A percentile compares a stretch with the other conserved stretches of the same genome.
These are phyloP conservation scores for Apodemia duryi DNA, from an alignment of 2,888 invertebrate species.

Conservation along the genomic window DNA sequence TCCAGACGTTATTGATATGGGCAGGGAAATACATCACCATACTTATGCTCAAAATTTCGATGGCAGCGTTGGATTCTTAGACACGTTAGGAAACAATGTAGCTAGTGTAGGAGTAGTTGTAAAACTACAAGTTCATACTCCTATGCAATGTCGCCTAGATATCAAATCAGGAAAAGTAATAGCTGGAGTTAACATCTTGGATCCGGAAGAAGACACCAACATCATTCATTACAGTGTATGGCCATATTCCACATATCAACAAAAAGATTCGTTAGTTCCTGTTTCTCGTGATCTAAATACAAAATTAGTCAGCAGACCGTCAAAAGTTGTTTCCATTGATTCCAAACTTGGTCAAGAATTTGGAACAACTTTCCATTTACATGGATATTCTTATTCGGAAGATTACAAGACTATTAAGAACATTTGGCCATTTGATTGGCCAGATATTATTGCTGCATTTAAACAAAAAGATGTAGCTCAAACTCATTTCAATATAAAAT, in stretches of 20 bases:
- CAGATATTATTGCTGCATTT: conserved; percentile 44
- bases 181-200: conserved; percentile 67
- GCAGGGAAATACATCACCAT: conserved; percentile 63
- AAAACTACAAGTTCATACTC: conserved; percentile 79
- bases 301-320: conserved; percentile 56
- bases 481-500: conserved; percentile 70
- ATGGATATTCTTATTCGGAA: conserved; percentile 72
- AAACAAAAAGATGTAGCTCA: conserved; percentile 61
- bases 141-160: conserved; percentile 72
- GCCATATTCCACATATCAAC: conserved; percentile 81
- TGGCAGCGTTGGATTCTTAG: conserved; percentile 82
- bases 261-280: conserved; percentile 76
- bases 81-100: conserved; percentile 80
- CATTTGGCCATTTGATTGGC: conserved; percentile 43
- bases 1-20: conserved; percentile 41
- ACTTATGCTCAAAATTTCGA: conserved; percentile 77
- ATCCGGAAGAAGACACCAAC: conserved; percentile 68
- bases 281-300: conserved; percentile 65
- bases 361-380: conserved; percentile 75
- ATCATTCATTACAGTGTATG: conserved; percentile 80
- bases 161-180: conserved; percentile 62
- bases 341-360: conserved; percentile 69
- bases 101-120: conserved; percentile 81
- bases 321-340: conserved; percentile 47
- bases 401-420: conserved; percentile 58